Base-by-base conservation (phyloP, 2,888 invertebrate genomes). In the Drosophila anomalata region DNA sequence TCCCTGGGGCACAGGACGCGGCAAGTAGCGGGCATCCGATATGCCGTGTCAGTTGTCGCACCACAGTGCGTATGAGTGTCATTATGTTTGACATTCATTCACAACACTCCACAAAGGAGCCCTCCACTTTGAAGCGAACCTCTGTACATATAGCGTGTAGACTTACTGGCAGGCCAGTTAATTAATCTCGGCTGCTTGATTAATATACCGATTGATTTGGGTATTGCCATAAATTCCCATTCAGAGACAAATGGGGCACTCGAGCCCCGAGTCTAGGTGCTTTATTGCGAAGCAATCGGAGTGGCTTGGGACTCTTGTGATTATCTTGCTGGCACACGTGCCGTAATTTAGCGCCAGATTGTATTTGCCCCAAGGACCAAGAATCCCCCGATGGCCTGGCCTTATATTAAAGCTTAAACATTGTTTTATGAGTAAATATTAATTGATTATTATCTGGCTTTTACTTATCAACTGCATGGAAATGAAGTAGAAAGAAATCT, bases 31-130 rank as follows among this genome's bases (percentile, higher is more conserved):
- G 63, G 53, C 67, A 66, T 63, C 44, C 53, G 31, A 53, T 50
- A 48, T 51, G 24, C 42, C 52, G 57, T 79, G 77, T 73, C 70
- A 71, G 70, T 72, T 83, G 73, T 73, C 71, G 68, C 61, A 70
- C 84, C 62, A 77, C 88, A 66, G 54, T 76, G 88, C 87, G 87
- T 88, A 88, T 77, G 84, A 80, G 84, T 78, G 73, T 71, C 73
- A 75, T 85, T 86, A 78, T 73, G 73, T 77, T 71, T 77, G 81
- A 86, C 88, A 84, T 77, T 84, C 87, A 89, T 88, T 76, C 82
- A 75, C 79, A 82, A 71, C 77, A 70, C 78, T 66, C 39, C 61
- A 65, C 53, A 73, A 36, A 39, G 57, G 42, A 39, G 53, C 24
- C 24, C 46, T 58, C 46, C 55, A 52, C 29, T 20, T 51, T 42